A percentile compares a stretch with the other conserved stretches of the same genome.
phyloP scores from a whole-genome alignment of 2,888 invertebrate genomes.

The Drosophila neutralis region DNA sequence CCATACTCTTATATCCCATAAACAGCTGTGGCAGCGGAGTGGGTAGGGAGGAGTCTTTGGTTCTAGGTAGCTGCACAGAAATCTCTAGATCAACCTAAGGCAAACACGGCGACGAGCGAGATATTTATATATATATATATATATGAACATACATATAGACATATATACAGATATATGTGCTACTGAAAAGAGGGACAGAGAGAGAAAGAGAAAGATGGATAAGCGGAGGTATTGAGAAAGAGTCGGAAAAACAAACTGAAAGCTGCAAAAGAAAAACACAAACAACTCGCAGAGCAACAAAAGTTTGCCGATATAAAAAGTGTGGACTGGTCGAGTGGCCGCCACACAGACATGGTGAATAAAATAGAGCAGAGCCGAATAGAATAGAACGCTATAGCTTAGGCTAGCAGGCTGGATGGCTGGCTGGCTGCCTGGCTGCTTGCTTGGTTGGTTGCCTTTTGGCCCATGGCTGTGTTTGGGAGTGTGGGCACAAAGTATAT shows the following conservation, averaged over 20 bases:
- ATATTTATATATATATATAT: constrained; percentile 28
- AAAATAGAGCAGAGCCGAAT: constrained; percentile 63
- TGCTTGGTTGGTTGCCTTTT: constrained; percentile 10
- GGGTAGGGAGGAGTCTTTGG: constrained; percentile 23
- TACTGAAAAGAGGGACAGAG: background rate
- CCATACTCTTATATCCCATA: constrained; percentile 15
- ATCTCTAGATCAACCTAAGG: constrained; percentile 71
- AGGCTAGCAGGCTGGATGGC: constrained; percentile 30
- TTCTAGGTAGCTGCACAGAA: constrained; percentile 62
- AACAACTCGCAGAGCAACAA: constrained; percentile 79
- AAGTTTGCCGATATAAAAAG: constrained; percentile 80
- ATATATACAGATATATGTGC: constrained; percentile 12
- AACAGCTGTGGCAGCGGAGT: constrained; percentile 10
- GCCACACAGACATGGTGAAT: constrained; percentile 53
- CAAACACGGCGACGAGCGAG: constrained; percentile 47
- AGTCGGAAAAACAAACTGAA: constrained; percentile 71
- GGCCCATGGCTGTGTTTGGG: constrained; percentile 52
- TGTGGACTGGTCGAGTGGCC: constrained; percentile 77
- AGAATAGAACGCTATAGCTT: constrained; percentile 55
- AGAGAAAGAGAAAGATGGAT: background rate
- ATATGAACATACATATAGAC: constrained; percentile 24
- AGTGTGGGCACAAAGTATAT: constrained; percentile 79
- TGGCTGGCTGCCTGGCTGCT: constrained; percentile 12
- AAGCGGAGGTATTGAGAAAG: constrained; percentile 7
- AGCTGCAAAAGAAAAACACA: constrained; percentile 81